Evolutionary conservation across 2,113 vertebrate genomes (phyloP), one percentile per base, ranked within the genome.

Genomic region (Sphaerodactylus townsendi): DNA sequence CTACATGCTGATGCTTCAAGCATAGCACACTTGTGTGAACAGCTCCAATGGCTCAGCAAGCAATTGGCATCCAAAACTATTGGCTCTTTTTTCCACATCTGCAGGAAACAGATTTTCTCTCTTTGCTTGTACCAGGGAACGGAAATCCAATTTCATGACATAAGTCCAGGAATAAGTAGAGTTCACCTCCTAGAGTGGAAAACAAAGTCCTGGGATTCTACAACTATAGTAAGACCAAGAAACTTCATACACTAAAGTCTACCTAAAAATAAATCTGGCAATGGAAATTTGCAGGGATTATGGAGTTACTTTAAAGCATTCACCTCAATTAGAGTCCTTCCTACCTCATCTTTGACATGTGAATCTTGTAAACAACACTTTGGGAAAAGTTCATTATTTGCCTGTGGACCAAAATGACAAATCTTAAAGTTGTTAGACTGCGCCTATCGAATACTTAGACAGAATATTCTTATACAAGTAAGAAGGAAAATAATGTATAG

Each of bases 41-140:
- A 59, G 2, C 81, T 79, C n/a, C 71, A 77, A 77, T 13, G 83
- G 81, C 25, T 86, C 69, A 82, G 53, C 48, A 91, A 92, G 56
- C 73, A 81, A 75, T n/a, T 88, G 59, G 48, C 44, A 84, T 82
- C 68, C 83, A 69, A 90, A 77, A 77, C 74, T 37, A 1, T 74
- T 94, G 90, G 87, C 74, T 88, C 70, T n/a, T 10, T 69, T 94
- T 88, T 78, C 83, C 79, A 82, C 85, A 89, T 86, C 87, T 92
- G 88, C 85, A 85, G 86, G 44, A 92, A 85, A 78, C 85, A 90
- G 89, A 84, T 79, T 83, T 92, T 93, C 88, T 84, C 73, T 90
- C 91, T 86, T 62, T 88, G 81, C 62, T 88, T 73, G 39, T 71
- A 72, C n/a, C 74, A 81, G 77, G 78, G 39, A 50, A 79, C 83